A percentile compares a stretch with the other conserved stretches of the same genome.
phyloP scores from a whole-genome alignment of 2,888 invertebrate genomes.

The Drosophila maculinotata region DNA sequence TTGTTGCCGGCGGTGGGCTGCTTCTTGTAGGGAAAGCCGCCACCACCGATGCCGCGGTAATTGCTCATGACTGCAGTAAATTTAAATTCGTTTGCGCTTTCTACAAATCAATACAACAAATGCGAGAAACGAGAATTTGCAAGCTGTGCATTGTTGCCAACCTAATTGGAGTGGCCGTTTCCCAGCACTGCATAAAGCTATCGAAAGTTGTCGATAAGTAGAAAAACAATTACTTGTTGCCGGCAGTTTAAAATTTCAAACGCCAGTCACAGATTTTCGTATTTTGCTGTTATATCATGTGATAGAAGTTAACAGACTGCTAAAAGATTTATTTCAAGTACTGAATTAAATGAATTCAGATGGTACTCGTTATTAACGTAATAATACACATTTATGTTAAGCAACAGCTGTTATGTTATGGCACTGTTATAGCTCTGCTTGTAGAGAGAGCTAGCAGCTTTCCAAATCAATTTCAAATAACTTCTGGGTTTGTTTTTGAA shows the following conservation, averaged over 20 bases:
- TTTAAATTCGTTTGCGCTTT: neutral
- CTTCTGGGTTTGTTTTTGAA: neutral
- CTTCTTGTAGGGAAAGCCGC: conserved; percentile 84
- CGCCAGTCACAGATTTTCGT: too few species aligned
- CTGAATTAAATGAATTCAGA: too few species aligned
- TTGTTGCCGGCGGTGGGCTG: conserved; percentile 59
- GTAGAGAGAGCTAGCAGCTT: neutral
- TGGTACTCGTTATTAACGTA: neutral
- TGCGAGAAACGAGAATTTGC: conserved; percentile 38
- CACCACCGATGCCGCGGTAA: conserved; percentile 85
- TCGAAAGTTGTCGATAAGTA: conserved; percentile 1
- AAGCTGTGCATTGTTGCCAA: conserved; percentile 51
- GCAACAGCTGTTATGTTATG: neutral
- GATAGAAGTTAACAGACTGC: too few species aligned
- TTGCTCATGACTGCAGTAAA: conserved; percentile 76
- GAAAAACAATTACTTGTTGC: neutral
- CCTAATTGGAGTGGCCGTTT: conserved; percentile 27
- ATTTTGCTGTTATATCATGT: too few species aligned
- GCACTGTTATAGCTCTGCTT: too few species aligned
- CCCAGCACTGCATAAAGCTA: conserved; percentile 28
- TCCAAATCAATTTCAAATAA: neutral
- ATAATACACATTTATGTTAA: neutral
- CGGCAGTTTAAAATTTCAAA: neutral
- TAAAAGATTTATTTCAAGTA: too few species aligned
- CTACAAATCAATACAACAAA: conserved; percentile 53